These are phyloP conservation scores for Laothoe populi DNA, from an alignment of 2,888 invertebrate genomes.

Conservation along the genomic window DNA sequence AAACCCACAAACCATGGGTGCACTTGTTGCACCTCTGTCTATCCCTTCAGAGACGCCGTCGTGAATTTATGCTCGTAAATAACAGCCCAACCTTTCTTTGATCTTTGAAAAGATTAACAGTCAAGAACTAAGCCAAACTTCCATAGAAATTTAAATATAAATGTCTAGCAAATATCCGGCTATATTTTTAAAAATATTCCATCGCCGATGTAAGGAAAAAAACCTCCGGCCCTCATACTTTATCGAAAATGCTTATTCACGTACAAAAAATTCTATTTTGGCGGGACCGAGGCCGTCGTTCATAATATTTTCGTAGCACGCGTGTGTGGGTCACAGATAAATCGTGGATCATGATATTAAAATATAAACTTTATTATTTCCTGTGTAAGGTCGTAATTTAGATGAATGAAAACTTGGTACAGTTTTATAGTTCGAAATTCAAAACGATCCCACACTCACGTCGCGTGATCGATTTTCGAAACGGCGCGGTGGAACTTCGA, in stretches of 20 bases:
- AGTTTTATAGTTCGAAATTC: constrained; percentile 55
- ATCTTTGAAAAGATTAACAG: background rate
- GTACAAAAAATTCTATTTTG: constrained; percentile 62
- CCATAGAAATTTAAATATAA: background rate
- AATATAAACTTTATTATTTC: background rate
- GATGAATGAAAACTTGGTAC: constrained; percentile 41
- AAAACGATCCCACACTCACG: constrained; percentile 43
- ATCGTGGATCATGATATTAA: background rate
- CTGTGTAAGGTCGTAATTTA: constrained; percentile 36
- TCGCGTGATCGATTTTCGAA: constrained; percentile 80
- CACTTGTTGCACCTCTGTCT: too few species aligned
- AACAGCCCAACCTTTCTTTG: background rate
- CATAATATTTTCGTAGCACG: constrained; percentile 63
- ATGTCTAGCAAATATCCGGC: constrained; percentile 20
- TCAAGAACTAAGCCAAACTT: background rate
- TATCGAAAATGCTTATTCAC: constrained; percentile 35
- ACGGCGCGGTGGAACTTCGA: constrained; percentile 57
- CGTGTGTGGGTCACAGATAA: constrained; percentile 45
- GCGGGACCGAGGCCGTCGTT: constrained; percentile 55
- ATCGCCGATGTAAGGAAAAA: constrained; percentile 30
- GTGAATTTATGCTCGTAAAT: too few species aligned
- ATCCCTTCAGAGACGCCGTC: too few species aligned
- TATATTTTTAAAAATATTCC: constrained; percentile 19
- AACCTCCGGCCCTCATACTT: constrained; percentile 26
- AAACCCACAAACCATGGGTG: too few species aligned